Base-by-base conservation (phyloP, 2,797 vertebrate genomes). In the Rhodeus uyekii region DNA sequence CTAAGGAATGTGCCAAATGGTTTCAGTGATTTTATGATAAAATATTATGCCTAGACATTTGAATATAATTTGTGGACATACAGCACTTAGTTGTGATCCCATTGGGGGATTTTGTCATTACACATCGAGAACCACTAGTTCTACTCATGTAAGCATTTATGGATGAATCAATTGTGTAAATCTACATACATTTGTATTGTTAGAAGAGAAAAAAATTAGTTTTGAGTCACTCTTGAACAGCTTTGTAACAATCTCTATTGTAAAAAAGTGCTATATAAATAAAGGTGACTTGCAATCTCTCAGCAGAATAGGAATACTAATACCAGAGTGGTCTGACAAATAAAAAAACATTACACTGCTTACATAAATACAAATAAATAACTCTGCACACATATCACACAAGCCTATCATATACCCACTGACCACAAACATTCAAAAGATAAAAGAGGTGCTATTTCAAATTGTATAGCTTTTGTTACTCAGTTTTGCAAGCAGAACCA, bases 301-400 rank as follows among this genome's bases (percentile, higher is more conserved):
- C 39, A 60, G 67, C 58, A 53, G 74, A 86, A 84, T 71, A 82
- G 75, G 82, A 87, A 87, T n/a, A 24, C 77, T 46, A 19, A 79
- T 60, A 38, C 50, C 65, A 60, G 65, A 50, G 65, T 69, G 77
- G 50, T 71, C 77, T 36, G 38, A 71, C 27, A 58, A 69, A 60
- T 60, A 22, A 68, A 79, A 60, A 27, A 55, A 29, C 13, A 79
- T 48, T 53, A 67, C 46, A 22, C 48, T 79, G 65, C 69, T 79
- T 60, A 69, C 34, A 72, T 44, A 38, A 38, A 80, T 63, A 80
- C 8, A 61, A 72, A 71, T 72, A 69, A 69, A 58, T 69, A 80
- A 36, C 0, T 73, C 42, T 72, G 8, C 24, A 69, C 6, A 42
- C 53, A 36, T 22, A 71, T 42, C 13, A 80, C 53, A 42, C 14